Percentiles rank a stretch among this genome's conserved stretches.
Evolutionary conservation across 2,113 vertebrate genomes (phyloP).

Genomic region (Notothenia rossii): DNA sequence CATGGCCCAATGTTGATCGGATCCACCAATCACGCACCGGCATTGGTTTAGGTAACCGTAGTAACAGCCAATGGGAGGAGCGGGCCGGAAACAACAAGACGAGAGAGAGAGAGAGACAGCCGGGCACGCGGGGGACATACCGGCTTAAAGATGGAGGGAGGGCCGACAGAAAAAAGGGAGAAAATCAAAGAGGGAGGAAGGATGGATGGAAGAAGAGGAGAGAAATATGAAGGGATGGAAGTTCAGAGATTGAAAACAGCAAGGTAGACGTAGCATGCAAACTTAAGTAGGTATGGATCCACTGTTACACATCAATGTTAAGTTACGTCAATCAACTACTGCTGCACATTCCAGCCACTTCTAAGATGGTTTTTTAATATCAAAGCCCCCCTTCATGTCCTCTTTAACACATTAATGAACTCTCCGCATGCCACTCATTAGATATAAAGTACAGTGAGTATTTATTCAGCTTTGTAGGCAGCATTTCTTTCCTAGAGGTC

Average conservation of each 20-base stretch:
- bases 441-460: background rate
- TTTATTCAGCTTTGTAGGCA: background rate
- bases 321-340: slow-evolving; percentile 39
- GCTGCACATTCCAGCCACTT: slow-evolving; percentile 3
- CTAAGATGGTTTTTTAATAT: background rate
- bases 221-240: background rate
- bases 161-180: background rate
- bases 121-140: slow-evolving; percentile 27
- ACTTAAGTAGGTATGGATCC: slow-evolving; percentile 28
- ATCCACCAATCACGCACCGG: slow-evolving; percentile 54
- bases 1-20: slow-evolving; percentile 44
- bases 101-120: slow-evolving; percentile 1
- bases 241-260: background rate
- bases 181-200: background rate
- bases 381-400: background rate
- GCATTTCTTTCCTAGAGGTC: background rate
- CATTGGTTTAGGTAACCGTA: slow-evolving; percentile 67
- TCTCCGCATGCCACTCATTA: background rate
- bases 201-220: background rate
- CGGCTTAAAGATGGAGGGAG: background rate
- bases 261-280: background rate
- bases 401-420: background rate
- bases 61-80: slow-evolving; percentile 66
- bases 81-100: slow-evolving; percentile 36
- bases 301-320: slow-evolving; percentile 76